phyloP scores from a whole-genome alignment of 2,888 invertebrate species.

The Seladonia tumulorum region DNA sequence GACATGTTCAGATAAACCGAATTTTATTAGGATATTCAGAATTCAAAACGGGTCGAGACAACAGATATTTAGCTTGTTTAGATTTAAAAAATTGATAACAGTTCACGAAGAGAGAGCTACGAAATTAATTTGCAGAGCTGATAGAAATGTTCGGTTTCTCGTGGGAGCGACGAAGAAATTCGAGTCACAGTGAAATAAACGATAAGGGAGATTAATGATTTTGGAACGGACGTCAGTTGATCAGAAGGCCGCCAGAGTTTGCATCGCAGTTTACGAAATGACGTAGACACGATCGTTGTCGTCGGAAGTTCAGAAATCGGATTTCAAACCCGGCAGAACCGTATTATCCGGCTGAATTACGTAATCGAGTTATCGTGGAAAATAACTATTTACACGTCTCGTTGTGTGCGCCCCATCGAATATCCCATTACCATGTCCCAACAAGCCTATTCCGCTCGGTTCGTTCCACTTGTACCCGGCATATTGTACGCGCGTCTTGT shows the following conservation, averaged over 20 bases:
- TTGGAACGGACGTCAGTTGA: not conserved
- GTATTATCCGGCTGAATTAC: slow-evolving; percentile 7
- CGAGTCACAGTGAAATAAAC: not conserved
- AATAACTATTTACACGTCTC: slow-evolving; percentile 47
- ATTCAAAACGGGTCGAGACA: no score
- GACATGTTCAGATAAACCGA: no score
- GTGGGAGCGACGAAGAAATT: not conserved
- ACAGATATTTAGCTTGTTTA: not conserved
- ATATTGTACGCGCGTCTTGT: slow-evolving; percentile 43
- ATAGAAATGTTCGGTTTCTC: no score
- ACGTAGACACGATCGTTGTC: not conserved
- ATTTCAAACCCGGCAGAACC: not conserved
- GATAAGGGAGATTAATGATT: not conserved
- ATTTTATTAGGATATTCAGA: no score
- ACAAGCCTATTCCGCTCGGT: slow-evolving; percentile 3
- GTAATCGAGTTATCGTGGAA: slow-evolving; percentile 26
- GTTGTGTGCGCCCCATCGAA: slow-evolving; percentile 30
- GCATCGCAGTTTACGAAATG: not conserved
- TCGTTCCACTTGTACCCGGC: slow-evolving; percentile 28
- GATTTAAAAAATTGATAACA: no score
- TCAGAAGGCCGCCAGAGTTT: not conserved
- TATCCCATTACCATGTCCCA: slow-evolving; percentile 34
- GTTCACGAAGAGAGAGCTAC: no score
- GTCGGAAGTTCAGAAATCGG: not conserved
- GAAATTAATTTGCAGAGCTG: no score